Percentiles rank a stretch among this genome's conserved stretches.
phyloP scores from a whole-genome alignment of 2,113 vertebrate species.

The Ranitomeya variabilis region DNA sequence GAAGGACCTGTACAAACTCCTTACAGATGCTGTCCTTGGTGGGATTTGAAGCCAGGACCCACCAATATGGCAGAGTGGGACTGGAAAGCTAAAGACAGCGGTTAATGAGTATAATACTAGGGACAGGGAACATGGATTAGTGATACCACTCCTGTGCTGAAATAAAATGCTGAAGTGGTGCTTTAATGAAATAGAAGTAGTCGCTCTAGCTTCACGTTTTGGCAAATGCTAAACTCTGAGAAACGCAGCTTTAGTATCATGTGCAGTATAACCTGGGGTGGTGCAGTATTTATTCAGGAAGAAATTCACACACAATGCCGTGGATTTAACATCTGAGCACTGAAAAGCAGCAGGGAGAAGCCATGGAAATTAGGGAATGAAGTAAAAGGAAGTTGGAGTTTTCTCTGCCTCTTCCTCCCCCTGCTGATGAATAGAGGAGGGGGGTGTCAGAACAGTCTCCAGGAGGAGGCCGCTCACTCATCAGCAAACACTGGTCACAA shows the following conservation, averaged over 20 bases:
- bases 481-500: background rate
- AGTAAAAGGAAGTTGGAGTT: background rate
- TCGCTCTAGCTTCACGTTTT: no score
- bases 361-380: background rate
- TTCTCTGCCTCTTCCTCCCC: conserved; percentile 8
- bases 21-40: no score
- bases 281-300: background rate
- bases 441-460: background rate
- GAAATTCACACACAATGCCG: background rate
- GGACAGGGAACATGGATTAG: no score
- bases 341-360: background rate
- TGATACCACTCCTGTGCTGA: no score
- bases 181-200: no score
- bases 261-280: background rate
- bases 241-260: background rate
- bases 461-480: background rate
- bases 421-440: background rate
- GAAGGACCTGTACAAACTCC: no score
- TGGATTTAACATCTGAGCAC: background rate
- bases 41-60: no score
- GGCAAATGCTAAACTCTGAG: no score
- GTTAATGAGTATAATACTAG: no score
- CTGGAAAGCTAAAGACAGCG: no score
- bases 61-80: no score
- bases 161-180: no score